Conservation (phyloP, 2,888 invertebrate genomes). For the Geotrupes spiniger region DNA sequence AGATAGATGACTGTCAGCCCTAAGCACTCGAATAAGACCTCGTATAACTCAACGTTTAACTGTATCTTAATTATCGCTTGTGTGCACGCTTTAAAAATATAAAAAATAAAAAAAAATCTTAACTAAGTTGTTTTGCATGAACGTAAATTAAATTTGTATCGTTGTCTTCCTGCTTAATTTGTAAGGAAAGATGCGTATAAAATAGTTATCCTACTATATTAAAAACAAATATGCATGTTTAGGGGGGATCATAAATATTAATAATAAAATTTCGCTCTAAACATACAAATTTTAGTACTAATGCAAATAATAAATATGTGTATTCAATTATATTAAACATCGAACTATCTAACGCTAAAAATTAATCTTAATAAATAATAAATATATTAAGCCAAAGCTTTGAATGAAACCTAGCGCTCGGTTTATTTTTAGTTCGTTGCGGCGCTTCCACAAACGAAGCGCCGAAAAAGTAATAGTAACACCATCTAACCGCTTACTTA, state of each 20-base stretch:
- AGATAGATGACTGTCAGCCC: constrained; percentile 47
- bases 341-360: neutral
- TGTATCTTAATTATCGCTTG: too few species aligned
- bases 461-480: constrained; percentile 2
- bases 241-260: too few species aligned
- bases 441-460: neutral
- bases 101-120: too few species aligned
- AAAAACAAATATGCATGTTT: too few species aligned
- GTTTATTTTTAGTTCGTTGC: constrained; percentile 6
- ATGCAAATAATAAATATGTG: neutral
- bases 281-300: neutral
- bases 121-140: too few species aligned
- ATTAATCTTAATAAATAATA: constrained; percentile 1
- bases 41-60: constrained; percentile 26
- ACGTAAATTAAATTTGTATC: neutral
- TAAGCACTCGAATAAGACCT: constrained; percentile 6
- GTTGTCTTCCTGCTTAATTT: constrained; percentile 3
- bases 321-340: constrained; percentile 2
- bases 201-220: too few species aligned
- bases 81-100: too few species aligned
- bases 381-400: constrained; percentile 6
- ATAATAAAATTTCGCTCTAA: too few species aligned
- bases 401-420: neutral
- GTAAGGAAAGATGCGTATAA: too few species aligned
- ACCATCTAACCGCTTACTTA: constrained; percentile 4